Base-by-base conservation (phyloP, 2,113 vertebrate species). In the Pithys albifrons region DNA sequence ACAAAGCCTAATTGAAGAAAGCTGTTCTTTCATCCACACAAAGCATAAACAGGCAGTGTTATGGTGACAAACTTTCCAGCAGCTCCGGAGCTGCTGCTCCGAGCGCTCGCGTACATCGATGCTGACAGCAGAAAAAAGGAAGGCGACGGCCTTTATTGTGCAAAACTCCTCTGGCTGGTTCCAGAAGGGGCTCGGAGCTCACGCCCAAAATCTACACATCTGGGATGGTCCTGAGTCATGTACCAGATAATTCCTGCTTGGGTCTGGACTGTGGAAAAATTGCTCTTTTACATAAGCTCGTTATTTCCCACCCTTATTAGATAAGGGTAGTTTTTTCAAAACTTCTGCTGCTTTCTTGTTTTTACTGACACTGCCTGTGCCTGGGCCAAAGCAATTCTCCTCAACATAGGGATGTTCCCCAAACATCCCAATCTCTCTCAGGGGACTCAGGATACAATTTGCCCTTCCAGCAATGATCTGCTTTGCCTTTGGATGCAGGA, bases 1-100 rank as follows among this genome's bases (percentile, higher is more conserved):
- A 91, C 94, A 96, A 97, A 94, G 83, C 77, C 83, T 97, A 95
- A 96, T 97, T 97, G 95, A 91, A 91, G 90, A 97, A 96, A 95
- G 91, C 96, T 97, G 94, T 96, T 93, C 94, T 96, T 97, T 87
- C 95, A 71, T 95, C 94, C 94, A 73, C 88, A 90, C 79, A 87
- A 90, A 93, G 71, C 35, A 80, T 88, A 97, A 97, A 98, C 85
- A 96, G 66, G 65, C 94, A 88, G 81, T 91, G 91, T 92, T 96
- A 80, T 96, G 83, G 96, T 97, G 96, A 96, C 93, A 95, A 95
- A 90, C 64, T 93, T 98, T 90, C 96, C 97, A 96, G 92, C 95
- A 96, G 96, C 87, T 93, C 93, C 10, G 3, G 69, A 73, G 95
- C 75, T 85, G 93, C 94, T 91, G 90, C 93, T 97, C 91, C 85